Evolutionary conservation across 1,140 invertebrate species (phyloP), one percentile per base, ranked within the genome.

Genomic region (Anoplophora glabripennis): DNA sequence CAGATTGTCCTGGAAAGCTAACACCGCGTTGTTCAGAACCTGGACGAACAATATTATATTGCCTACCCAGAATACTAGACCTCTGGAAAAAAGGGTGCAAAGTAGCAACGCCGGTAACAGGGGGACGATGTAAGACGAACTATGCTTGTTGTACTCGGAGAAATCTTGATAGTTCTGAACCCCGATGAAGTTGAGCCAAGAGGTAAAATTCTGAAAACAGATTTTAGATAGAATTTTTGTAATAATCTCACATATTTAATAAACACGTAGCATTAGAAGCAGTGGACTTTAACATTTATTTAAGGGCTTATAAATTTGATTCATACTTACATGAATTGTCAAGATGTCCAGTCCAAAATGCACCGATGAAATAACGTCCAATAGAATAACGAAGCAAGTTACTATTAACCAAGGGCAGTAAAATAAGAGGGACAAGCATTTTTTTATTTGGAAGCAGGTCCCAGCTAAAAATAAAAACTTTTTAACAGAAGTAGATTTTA

Each of bases 131-230:
- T 40, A 14, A 4, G 59, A 52, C 3, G 55, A 54, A 40, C 59
- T 61, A 14, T 57, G 35, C 4, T 35, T 18, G 12, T 66, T 54
- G 37, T 53, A 62, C 7, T 21, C 14, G 14, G n/a, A 7, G 45
- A 64, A 66, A 34, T 58, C 55, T n/a, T 55, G 36, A 45, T 55
- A 59, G 14, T 67, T 64, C 11, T 33, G n/a, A 4, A 67, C 58
- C 0, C 67, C 67, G 1, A 69, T 51, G 36, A 69, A 69, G 11
- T 56, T 53, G 14, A 69, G 18, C 67, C 67, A 69, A 4, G 55
- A 38, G 4, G 57, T 44, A 33, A 59, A 65, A 45, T 52, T 67
- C 65, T 68, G 38, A 51, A 59, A 66, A 49, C 5, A 18, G 37
- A 28, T 5, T 5, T 28, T 28, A 5, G n/a, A n/a, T 5, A 28